phyloP scores from a whole-genome alignment of 2,797 vertebrate genomes.

The Apodemus agrarius region DNA sequence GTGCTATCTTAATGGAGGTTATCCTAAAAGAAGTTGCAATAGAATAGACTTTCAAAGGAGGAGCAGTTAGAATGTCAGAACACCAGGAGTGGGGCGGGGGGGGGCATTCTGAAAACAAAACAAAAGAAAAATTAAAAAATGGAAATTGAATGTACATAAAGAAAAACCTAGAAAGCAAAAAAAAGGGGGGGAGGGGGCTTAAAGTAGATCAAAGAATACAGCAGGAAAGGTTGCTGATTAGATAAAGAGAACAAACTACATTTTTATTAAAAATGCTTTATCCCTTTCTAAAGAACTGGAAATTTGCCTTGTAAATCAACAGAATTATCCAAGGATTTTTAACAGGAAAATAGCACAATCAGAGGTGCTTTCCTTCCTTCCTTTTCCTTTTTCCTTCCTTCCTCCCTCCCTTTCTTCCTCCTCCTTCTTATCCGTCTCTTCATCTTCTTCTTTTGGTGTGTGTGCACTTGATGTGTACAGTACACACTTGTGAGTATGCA shows the following conservation, averaged over 20 bases:
- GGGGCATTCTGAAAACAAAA: not conserved
- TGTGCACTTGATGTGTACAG: not conserved
- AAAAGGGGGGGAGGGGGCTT: too few relatives aligned
- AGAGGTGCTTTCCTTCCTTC: too few relatives aligned
- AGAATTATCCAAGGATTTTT: not conserved
- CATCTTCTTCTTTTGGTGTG: not conserved
- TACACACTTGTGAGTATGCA: not conserved
- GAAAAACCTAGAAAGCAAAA: not conserved
- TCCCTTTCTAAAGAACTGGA: not conserved
- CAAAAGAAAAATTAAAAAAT: not conserved
- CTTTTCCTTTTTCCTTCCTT: not conserved
- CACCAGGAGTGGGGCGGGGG: not conserved
- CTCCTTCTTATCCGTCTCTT: too few relatives aligned
- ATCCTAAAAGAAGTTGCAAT: not conserved
- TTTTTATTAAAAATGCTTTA: not conserved
- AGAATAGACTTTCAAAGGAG: not conserved
- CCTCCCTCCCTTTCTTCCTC: accelerated
- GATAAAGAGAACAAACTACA: not conserved
- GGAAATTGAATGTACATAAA: not conserved
- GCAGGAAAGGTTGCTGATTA: not conserved
- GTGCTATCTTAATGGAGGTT: not conserved
- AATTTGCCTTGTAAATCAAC: constrained; percentile 18
- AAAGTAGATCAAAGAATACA: not conserved
- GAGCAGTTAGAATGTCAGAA: not conserved
- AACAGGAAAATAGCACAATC: not conserved